Percentiles rank a stretch among this genome's conserved stretches.
phyloP scores from a whole-genome alignment of 1,140 invertebrate species.

The Aphidius gifuensis region DNA sequence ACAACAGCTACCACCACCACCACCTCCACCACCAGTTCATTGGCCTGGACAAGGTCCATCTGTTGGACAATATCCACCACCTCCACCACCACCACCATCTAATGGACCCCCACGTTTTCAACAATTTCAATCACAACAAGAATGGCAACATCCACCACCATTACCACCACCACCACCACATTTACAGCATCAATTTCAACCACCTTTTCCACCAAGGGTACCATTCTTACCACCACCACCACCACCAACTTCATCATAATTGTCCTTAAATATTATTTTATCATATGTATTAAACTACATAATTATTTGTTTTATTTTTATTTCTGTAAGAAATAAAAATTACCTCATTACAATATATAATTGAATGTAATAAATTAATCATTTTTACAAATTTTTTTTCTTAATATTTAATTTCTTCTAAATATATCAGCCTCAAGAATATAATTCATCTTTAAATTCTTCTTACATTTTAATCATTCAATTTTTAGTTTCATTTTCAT shows the following conservation, averaged over 20 bases:
- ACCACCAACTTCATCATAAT: slow-evolving; percentile 37
- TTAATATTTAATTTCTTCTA: too few species aligned
- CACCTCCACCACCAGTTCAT: slow-evolving; percentile 39
- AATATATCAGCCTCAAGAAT: too few species aligned
- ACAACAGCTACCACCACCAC: slow-evolving; percentile 38
- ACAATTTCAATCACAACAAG: slow-evolving; percentile 43
- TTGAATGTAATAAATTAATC: too few species aligned
- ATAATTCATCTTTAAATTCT: too few species aligned
- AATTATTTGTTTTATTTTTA: too few species aligned
- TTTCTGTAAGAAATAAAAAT: too few species aligned
- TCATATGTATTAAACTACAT: too few species aligned
- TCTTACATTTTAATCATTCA: too few species aligned
- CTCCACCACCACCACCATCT: slow-evolving; percentile 31
- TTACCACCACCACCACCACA: slow-evolving; percentile 52
- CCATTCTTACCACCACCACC: slow-evolving; percentile 55
- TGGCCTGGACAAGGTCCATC: slow-evolving; percentile 36
- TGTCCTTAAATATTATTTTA: too few species aligned
- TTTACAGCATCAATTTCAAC: slow-evolving; percentile 47
- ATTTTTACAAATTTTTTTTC: too few species aligned
- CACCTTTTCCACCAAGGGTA: slow-evolving; percentile 59
- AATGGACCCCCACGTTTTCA: slow-evolving; percentile 33
- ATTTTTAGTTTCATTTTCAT: too few species aligned
- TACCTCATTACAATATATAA: too few species aligned
- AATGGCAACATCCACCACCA: slow-evolving; percentile 55
- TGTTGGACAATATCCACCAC: slow-evolving; percentile 49